These are phyloP conservation scores for Bombus confusus DNA, from an alignment of 1,140 invertebrate species.

Conservation along the genomic window DNA sequence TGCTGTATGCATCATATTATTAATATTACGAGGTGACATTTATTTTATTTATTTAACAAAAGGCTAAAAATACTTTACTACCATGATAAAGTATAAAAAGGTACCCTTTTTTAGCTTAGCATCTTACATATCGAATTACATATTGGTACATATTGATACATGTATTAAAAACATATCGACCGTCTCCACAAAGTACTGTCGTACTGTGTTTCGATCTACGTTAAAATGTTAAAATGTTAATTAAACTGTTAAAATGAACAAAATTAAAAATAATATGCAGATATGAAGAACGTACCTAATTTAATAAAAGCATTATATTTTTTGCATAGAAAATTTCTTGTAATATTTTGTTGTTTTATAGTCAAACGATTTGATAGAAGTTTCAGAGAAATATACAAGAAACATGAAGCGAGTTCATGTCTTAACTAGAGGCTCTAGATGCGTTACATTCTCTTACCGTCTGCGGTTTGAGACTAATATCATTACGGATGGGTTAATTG, in stretches of 20 bases:
- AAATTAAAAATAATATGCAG: neutral
- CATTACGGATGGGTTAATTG: neutral
- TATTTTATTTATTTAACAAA: too few relatives aligned
- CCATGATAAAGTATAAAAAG: neutral
- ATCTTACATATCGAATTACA: too few relatives aligned
- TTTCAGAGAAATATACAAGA: neutral
- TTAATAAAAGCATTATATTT: neutral
- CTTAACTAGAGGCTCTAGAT: neutral
- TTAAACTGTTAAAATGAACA: neutral
- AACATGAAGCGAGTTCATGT: neutral
- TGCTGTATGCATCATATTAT: neutral
- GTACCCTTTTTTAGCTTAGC: neutral
- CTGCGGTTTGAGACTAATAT: neutral
- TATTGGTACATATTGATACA: too few relatives aligned
- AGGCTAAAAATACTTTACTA: neutral
- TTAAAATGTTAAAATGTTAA: neutral
- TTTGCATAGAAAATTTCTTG: neutral
- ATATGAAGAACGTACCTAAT: neutral
- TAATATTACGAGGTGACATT: neutral
- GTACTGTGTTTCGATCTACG: too few relatives aligned
- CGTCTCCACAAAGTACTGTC: too few relatives aligned
- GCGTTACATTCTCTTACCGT: too few relatives aligned
- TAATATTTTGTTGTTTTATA: neutral
- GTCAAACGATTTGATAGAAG: neutral
- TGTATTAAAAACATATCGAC: neutral